Evolutionary conservation across 2,797 vertebrate genomes (phyloP).

Genomic region (Parotocinclus haroldoi): DNA sequence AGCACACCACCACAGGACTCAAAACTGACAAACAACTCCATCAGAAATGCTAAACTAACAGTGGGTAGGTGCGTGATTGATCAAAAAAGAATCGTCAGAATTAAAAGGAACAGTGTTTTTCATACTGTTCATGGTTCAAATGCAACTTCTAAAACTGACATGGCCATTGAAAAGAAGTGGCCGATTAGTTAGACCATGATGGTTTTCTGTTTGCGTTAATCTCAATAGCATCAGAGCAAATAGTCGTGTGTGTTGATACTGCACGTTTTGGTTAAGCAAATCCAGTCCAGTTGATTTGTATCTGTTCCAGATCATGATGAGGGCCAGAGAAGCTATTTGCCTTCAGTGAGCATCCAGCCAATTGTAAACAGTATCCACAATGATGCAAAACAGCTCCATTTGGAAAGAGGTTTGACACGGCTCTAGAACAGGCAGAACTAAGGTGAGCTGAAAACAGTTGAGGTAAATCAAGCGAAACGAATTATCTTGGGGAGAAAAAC

Average conservation of each 20-base stretch:
- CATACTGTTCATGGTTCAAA: slow-evolving; percentile 18
- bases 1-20: slow-evolving; percentile 60
- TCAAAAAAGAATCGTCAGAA: slow-evolving; percentile 23
- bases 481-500: slow-evolving; percentile 6
- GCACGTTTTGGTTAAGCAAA: slow-evolving; percentile 60
- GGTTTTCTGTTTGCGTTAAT: slow-evolving; percentile 28
- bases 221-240: slow-evolving; percentile 12
- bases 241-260: slow-evolving; percentile 33
- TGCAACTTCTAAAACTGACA: slow-evolving; percentile 16
- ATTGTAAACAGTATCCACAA: slow-evolving; percentile 61
- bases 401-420: slow-evolving; percentile 51
- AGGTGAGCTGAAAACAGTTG: slow-evolving; percentile 20
- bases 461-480: slow-evolving; percentile 10
- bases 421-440: slow-evolving; percentile 41
- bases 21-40: slow-evolving; percentile 51
- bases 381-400: slow-evolving; percentile 66
- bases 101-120: slow-evolving; percentile 18
- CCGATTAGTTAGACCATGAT: slow-evolving; percentile 13
- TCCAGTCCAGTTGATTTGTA: slow-evolving; percentile 45
- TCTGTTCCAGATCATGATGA: slow-evolving; percentile 48
- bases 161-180: slow-evolving; percentile 2
- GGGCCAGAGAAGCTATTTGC: slow-evolving; percentile 54
- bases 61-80: slow-evolving; percentile 7
- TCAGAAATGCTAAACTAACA: slow-evolving; percentile 32
- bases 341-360: slow-evolving; percentile 44